A percentile compares a stretch with the other conserved stretches of the same genome.
Evolutionary conservation across 2,113 vertebrate species (phyloP).

Genomic region (Sapayoa aenigma): DNA sequence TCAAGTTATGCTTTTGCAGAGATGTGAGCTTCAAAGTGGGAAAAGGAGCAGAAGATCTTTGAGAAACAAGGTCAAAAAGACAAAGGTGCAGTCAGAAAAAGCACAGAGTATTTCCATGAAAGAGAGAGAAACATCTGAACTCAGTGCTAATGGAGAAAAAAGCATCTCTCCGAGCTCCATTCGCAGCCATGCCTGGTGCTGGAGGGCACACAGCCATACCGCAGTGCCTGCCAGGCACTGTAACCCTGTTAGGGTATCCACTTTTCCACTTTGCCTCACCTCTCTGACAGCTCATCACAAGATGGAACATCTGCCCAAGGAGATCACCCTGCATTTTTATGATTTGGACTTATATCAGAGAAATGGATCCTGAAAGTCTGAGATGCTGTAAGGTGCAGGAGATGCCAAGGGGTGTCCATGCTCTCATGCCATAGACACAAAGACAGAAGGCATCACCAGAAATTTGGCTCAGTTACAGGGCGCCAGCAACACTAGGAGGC

Average conservation of each 20-base stretch:
- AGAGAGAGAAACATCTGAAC: background rate
- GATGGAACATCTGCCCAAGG: background rate
- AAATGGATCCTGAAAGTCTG: background rate
- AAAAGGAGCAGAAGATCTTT: background rate
- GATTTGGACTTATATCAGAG: fast-evolving
- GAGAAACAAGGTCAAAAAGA: background rate
- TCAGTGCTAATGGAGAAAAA: background rate
- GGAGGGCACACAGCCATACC: background rate
- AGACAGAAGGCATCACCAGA: background rate
- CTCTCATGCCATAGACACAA: fast-evolving
- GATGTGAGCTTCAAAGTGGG: background rate
- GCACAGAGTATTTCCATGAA: fast-evolving
- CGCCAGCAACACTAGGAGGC: background rate
- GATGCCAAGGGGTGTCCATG: fast-evolving
- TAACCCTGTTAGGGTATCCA: background rate
- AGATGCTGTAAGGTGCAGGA: fast-evolving
- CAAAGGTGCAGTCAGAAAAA: background rate
- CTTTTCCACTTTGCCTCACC: background rate
- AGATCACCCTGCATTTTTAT: background rate
- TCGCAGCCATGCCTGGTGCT: fast-evolving
- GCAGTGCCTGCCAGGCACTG: background rate
- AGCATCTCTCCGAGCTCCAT: background rate
- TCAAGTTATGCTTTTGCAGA: background rate
- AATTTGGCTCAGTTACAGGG: background rate
- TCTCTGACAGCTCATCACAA: background rate